Conservation (phyloP, 2,797 vertebrate genomes). For the Sebastes kiyomatsui region DNA sequence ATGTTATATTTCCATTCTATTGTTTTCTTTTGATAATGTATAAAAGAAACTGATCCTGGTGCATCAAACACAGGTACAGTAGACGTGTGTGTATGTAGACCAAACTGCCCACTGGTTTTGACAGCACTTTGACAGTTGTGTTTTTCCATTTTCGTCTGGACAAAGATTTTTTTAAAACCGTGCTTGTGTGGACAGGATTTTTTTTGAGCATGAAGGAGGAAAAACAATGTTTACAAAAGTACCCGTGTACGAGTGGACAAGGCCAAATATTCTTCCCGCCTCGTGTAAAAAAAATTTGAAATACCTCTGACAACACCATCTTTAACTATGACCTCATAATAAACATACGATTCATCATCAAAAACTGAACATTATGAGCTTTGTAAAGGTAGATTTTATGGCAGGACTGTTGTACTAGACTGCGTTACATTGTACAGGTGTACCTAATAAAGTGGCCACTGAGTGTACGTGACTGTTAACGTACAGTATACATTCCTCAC, state of each 20-base stretch:
- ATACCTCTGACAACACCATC: neutral
- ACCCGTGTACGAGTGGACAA: no score
- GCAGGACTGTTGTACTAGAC: rapidly evolving
- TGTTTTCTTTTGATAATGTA: neutral
- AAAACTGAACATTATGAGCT: neutral
- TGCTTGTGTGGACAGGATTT: no score
- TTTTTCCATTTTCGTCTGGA: no score
- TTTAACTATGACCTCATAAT: neutral
- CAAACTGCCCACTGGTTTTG: no score
- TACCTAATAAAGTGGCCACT: no score
- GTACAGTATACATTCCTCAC: neutral
- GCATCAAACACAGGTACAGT: neutral
- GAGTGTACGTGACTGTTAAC: no score
- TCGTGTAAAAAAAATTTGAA: neutral
- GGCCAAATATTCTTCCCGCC: no score
- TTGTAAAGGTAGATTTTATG: no score
- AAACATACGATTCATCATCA: neutral
- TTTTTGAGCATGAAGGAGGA: no score
- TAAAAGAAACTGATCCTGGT: neutral
- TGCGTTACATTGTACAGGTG: neutral
- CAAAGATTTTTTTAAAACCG: no score
- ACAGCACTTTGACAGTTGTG: no score
- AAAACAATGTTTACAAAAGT: no score
- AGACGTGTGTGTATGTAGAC: neutral
- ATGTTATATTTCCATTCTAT: neutral